Evolutionary conservation across 2,113 vertebrate genomes (phyloP).

Genomic region (Taurulus bubalis): DNA sequence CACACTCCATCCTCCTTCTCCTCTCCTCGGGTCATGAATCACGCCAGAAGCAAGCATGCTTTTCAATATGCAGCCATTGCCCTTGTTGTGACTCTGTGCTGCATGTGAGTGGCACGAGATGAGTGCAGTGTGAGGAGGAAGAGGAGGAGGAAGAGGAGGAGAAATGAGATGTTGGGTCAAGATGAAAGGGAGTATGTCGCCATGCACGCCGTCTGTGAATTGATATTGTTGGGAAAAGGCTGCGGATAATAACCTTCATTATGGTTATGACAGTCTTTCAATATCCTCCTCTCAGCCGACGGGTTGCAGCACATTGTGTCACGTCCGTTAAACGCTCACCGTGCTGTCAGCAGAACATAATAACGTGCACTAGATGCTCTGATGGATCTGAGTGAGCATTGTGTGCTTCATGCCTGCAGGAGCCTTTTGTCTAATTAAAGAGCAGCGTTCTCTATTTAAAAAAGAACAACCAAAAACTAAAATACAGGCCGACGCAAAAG

Average conservation of each 20-base stretch:
- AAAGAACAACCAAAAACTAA: background rate
- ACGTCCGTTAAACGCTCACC: slow-evolving; percentile 17
- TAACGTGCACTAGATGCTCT: slow-evolving; percentile 27
- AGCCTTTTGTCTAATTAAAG: slow-evolving; percentile 32
- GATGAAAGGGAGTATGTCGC: slow-evolving; percentile 38
- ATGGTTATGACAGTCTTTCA: slow-evolving; percentile 4
- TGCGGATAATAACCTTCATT: background rate
- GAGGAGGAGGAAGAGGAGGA: background rate
- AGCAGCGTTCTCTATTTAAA: slow-evolving; percentile 12
- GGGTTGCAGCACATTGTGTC: slow-evolving; percentile 16
- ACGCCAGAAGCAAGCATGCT: slow-evolving; percentile 57
- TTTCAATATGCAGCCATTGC: slow-evolving; percentile 39
- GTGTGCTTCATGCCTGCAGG: slow-evolving; percentile 23
- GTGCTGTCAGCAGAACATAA: slow-evolving; percentile 54
- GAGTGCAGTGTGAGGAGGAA: background rate
- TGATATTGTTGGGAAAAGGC: background rate
- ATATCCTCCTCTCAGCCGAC: slow-evolving; percentile 2
- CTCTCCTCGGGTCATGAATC: slow-evolving; percentile 56
- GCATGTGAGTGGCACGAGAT: slow-evolving; percentile 29
- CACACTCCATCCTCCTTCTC: slow-evolving; percentile 23
- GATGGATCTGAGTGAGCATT: slow-evolving; percentile 10
- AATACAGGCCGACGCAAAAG: background rate
- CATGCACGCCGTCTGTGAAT: slow-evolving; percentile 4
- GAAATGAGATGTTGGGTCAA: background rate
- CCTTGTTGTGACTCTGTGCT: slow-evolving; percentile 56